Evolutionary conservation across 37 sponge, comb jelly and placozoan species (phyloP), one percentile per base, ranked within the genome.

Genomic region (Ephydatia muelleri): DNA sequence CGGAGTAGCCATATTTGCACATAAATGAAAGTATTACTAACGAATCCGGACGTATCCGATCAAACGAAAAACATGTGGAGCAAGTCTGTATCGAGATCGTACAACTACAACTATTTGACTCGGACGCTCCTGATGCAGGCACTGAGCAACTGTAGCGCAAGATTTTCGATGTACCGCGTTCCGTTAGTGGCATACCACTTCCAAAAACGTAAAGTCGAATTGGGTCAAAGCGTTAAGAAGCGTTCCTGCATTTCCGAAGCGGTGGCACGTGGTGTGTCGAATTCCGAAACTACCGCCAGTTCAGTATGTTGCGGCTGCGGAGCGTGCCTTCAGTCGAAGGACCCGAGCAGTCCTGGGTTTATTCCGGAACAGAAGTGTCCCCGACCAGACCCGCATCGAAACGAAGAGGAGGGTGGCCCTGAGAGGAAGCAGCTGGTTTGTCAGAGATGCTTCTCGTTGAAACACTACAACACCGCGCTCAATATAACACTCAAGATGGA

Each of bases 401-500:
- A 75, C 21, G 76, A 65, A 27, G 83, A 83, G 8, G 75, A 73
- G 22, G 67, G 28, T 30, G 65, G 35, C 5, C 47, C 5, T 22
- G 29, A 78, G 9, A 31, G 3, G 32, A 49, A 16, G 30, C 80
- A 72, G 8, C 64, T 84, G 13, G 79, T 90, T 22, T 95, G 96
- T 72, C 85, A 85, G 74, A 75, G 96, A 43, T 95, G 96, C 72
- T 93, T 93, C 38, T 76, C 85, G 3, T 87, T 95, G 19, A 93
- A 81, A 38, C 91, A 95, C 66, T 95, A 92, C 84, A 90, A 90
- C 79, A 85, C 73, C 49, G 91, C 93, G 5, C 72, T 93, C 38
- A 71, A 90, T 79, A 86, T 88, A 27, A 70, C 83, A 19, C 78
- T 93, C 22, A 28, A 81, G 26, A 69, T 57, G 26, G 89, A 95